phyloP scores from a whole-genome alignment of 1,140 invertebrate genomes.

The Pygmarrhopalites habei region DNA sequence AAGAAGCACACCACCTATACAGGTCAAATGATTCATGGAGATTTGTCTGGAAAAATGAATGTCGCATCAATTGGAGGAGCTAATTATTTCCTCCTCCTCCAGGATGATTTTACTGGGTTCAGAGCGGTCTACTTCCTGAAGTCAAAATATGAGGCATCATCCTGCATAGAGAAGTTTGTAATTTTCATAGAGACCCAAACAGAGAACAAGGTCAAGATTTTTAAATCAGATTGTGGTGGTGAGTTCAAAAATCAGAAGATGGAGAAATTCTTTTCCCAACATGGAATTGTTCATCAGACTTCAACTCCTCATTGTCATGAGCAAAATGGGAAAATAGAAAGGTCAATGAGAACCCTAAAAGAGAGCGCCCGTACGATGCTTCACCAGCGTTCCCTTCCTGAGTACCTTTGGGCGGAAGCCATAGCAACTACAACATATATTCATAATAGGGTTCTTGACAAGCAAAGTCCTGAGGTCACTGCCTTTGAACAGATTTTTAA shows the following conservation, averaged over 20 bases:
- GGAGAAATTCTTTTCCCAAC: neutral
- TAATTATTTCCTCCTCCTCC: conserved; percentile 44
- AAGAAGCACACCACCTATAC: neutral
- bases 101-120: conserved; percentile 45
- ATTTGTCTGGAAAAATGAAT: conserved; percentile 47
- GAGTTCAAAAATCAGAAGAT: conserved; percentile 1
- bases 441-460: no score
- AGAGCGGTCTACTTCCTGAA: conserved; percentile 44
- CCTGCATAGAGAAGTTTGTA: conserved; percentile 42
- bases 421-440: no score
- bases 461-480: no score
- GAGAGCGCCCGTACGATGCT: neutral
- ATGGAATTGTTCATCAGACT: conserved; percentile 32
- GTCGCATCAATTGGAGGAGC: conserved; percentile 40
- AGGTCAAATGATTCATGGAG: conserved; percentile 27
- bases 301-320: conserved; percentile 45
- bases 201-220: conserved; percentile 22
- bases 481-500: no score
- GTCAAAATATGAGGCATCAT: conserved; percentile 43
- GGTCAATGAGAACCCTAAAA: neutral
- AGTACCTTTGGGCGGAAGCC: conserved; percentile 6
- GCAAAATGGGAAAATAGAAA: conserved; percentile 44
- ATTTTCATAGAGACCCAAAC: conserved; percentile 21
- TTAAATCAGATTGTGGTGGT: conserved; percentile 16
- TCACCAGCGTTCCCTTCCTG: neutral